Base-by-base conservation (phyloP, 2,113 vertebrate species). In the Danionella cerebrum region DNA sequence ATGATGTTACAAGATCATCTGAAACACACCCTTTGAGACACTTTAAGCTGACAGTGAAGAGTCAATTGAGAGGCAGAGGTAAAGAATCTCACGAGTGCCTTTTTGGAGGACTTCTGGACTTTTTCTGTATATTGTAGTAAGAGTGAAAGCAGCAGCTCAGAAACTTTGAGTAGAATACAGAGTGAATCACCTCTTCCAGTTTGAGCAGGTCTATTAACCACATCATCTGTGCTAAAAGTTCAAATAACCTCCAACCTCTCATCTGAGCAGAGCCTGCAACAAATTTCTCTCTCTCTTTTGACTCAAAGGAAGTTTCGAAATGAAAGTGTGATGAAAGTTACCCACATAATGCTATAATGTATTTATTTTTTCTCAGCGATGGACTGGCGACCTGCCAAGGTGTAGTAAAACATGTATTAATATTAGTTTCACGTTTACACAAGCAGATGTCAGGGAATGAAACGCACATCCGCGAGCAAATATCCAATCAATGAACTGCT, bases 141-240 rank as follows among this genome's bases (percentile, higher is more conserved):
- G 36, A 38, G 10, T 24, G 22, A 69, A 48, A 35, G 14, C 14
- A 16, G 65, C 70, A 60, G 35, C 62, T 76, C 76, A 59, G 41
- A 79, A 70, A 64, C 42, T 69, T 25, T 63, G 53, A 64, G 25
- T 47, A 68, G 82, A 82, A 84, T 80, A 71, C 67, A 22, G 6
- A 12, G 66, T 27, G 71, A 76, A 78, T 72, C 72, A 69, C 82
- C 80, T 44, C 25, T 54, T 57, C 21, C 47, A 47, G 66, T 80
- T 83, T 81, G 85, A 76, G 84, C 83, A 82, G 77, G 79, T 76
- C 80, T 69, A 78, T 83, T 79, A 80, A 73, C 69, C 78, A 71
- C 78, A 73, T 81, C 77, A 71, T 77, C 76, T 73, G 75, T 45
- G 75, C 53, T 57, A 11, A 72, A 64, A 68, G n/a, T n/a, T n/a